Evolutionary conservation across 23 tunicate genomes (phyloP).

Genomic region (Styela plicata): DNA sequence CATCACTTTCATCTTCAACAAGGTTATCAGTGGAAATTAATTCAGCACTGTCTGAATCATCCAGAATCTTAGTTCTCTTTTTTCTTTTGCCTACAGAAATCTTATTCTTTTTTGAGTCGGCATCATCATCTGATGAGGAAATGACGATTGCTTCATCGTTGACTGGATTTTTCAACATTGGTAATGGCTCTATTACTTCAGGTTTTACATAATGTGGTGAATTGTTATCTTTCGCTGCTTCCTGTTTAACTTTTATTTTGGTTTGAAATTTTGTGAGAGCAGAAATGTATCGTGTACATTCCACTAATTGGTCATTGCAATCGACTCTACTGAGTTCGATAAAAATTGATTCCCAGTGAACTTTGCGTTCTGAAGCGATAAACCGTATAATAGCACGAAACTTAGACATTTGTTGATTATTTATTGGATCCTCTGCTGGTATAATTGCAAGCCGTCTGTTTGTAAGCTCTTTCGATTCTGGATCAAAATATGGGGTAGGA

Average conservation of each 20-base stretch:
- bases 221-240: not conserved
- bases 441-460: constrained; percentile 39
- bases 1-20: not conserved
- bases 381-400: constrained; percentile 29
- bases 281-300: constrained; percentile 14
- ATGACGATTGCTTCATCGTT: constrained; percentile 21
- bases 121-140: constrained; percentile 37
- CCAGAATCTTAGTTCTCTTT: not conserved
- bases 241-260: not conserved
- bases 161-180: not conserved
- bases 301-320: constrained; percentile 23
- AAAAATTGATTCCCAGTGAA: constrained; percentile 9
- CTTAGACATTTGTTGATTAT: constrained; percentile 11
- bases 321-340: constrained; percentile 10
- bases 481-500: constrained; percentile 47
- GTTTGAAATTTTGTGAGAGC: not conserved
- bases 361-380: constrained; percentile 35
- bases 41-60: not conserved
- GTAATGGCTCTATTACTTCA: not conserved
- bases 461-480: constrained; percentile 37
- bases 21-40: too few species aligned
- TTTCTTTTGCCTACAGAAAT: too few species aligned
- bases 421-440: constrained; percentile 51
- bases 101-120: not conserved
- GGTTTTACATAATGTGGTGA: not conserved